Evolutionary conservation across 2,888 invertebrate genomes (phyloP), one percentile per base, ranked within the genome.

Genomic region (Agonopterix subpropinquella): DNA sequence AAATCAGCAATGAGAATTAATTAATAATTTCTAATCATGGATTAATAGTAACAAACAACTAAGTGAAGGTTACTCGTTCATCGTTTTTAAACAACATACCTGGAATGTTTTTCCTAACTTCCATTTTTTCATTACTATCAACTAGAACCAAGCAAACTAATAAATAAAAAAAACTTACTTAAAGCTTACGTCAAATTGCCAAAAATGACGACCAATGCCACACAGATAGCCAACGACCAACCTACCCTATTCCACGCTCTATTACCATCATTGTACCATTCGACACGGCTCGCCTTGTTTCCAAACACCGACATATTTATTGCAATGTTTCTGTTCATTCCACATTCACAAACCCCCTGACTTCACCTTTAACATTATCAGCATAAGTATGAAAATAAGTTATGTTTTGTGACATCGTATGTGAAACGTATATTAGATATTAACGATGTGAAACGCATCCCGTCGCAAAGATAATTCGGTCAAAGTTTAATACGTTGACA

Each of bases 401-500:
- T 28, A 28, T 4, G 5, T 28, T 7, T 5, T 28, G 28, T 28
- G 28, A 28, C 28, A 28, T 28, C 28, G 28, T 28, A 5, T 28
- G 7, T 5, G 28, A 28, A 28, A 28, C 28, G 28, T 28, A 80
- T 80, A 80, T 73, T 73, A 82, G 77, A 85, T 76, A 73, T 86
- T 87, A 78, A 88, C 85, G 87, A 88, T 85, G 86, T 79, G 87
- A 86, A 52, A 86, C 79, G 58, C 69, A 65, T 69, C 70, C 66
- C 65, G 56, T 67, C 61, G 61, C 62, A 59, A 8, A 68, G 73
- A 70, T 87, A 85, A 88, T 79, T 86, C 86, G 85, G 87, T 88
- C 87, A 88, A 77, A 88, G 79, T 88, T 88, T 88, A 87, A 87
- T 75, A 65, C 81, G 83, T 65, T 78, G 70, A 88, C 87, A 88